Evolutionary conservation across 2,797 vertebrate genomes (phyloP).

Genomic region (Phataginus tetradactyla): DNA sequence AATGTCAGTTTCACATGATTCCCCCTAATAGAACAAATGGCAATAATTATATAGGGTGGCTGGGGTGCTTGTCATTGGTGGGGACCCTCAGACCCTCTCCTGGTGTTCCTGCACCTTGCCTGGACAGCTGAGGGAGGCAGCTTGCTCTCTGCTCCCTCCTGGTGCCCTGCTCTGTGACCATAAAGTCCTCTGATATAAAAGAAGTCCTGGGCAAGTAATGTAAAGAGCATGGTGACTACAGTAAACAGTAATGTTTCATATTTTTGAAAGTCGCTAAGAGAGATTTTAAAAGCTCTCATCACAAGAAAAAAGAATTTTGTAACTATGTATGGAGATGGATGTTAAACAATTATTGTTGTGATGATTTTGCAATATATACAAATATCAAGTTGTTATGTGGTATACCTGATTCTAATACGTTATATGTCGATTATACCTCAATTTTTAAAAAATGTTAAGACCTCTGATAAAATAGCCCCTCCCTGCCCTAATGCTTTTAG

Average conservation of each 20-base stretch:
- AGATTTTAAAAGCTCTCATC: not conserved
- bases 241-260: not conserved
- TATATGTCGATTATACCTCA: not conserved
- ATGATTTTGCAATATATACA: not conserved
- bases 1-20: not conserved
- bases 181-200: not conserved
- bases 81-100: not conserved
- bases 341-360: not conserved
- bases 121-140: not conserved
- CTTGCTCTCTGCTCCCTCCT: not conserved
- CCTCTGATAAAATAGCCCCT: not conserved
- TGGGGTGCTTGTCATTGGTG: not conserved
- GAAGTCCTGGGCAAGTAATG: not conserved
- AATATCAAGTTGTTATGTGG: not conserved
- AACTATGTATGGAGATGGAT: not conserved
- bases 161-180: not conserved
- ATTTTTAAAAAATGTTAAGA: not conserved
- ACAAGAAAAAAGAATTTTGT: not conserved
- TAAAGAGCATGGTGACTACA: not conserved
- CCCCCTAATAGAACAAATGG: not conserved
- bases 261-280: not conserved
- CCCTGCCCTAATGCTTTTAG: not conserved
- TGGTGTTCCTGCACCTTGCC: not conserved
- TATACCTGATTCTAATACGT: not conserved
- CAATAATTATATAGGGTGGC: not conserved